These are phyloP conservation scores for Stenolophus ochropezus DNA, from an alignment of 2,888 invertebrate species.

Conservation along the genomic window DNA sequence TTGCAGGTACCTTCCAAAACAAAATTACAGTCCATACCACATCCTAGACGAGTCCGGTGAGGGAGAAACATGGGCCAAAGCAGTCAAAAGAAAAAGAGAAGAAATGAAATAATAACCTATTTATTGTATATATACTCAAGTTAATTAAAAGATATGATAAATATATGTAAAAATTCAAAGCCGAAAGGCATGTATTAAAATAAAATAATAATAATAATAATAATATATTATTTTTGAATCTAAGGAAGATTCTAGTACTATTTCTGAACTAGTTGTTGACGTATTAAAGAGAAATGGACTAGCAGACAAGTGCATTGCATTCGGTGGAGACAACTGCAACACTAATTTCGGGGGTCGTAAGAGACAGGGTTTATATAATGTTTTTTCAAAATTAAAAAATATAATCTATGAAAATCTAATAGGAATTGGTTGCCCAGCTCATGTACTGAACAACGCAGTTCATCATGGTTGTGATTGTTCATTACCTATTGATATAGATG, in stretches of 20 bases:
- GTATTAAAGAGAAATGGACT: background rate
- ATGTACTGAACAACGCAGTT: conserved; percentile 46
- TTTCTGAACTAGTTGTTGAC: conserved; percentile 62
- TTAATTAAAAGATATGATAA: too few relatives aligned
- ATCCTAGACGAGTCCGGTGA: too few relatives aligned
- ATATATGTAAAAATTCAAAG: too few relatives aligned
- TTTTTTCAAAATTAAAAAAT: conserved; percentile 43
- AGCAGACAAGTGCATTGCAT: conserved; percentile 40
- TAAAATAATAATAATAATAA: too few relatives aligned
- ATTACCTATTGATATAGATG: conserved; percentile 25
- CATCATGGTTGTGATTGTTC: conserved; percentile 27
- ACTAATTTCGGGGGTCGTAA: conserved; percentile 56
- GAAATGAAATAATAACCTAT: too few relatives aligned
- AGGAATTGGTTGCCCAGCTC: conserved; percentile 53
- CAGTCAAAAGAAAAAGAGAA: too few relatives aligned
- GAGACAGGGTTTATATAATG: conserved; percentile 51
- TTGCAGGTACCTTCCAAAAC: too few relatives aligned
- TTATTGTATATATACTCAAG: too few relatives aligned
- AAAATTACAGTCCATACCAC: too few relatives aligned
- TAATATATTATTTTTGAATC: conserved; percentile 61
- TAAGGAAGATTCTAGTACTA: conserved; percentile 65
- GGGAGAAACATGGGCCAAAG: too few relatives aligned
- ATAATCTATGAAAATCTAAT: conserved; percentile 9
- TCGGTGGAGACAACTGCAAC: conserved; percentile 52
- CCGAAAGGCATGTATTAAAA: too few relatives aligned